A percentile compares a stretch with the other conserved stretches of the same genome.
These are phyloP conservation scores for Oscheius onirici DNA, from an alignment of 2,888 invertebrate species.

Conservation along the genomic window DNA sequence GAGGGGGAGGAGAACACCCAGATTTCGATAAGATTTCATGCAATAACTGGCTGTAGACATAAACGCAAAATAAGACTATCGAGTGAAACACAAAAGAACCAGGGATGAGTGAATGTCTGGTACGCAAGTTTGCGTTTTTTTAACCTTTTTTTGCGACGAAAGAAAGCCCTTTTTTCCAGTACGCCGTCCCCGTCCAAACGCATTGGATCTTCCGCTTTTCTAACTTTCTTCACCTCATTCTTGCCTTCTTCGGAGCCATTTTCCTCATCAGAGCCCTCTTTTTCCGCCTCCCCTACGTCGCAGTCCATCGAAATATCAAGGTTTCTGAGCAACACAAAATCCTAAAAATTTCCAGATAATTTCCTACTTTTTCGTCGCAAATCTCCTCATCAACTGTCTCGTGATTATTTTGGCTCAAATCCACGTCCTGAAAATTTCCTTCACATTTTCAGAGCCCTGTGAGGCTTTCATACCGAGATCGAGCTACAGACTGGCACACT, in stretches of 20 bases:
- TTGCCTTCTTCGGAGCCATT: background rate
- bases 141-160: too few relatives aligned
- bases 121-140: too few relatives aligned
- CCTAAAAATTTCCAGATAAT: conserved; percentile 1
- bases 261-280: conserved; percentile 10
- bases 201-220: background rate
- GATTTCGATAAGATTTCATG: too few relatives aligned
- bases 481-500: conserved; percentile 10
- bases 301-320: conserved; percentile 10
- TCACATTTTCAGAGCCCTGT: background rate
- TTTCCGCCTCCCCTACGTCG: conserved; percentile 2
- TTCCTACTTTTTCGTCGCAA: background rate
- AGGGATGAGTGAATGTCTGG: too few relatives aligned
- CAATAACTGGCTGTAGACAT: too few relatives aligned
- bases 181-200: background rate
- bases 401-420: conserved; percentile 5
- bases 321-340: too few relatives aligned
- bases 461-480: conserved; percentile 3
- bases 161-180: background rate
- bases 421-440: conserved; percentile 1
- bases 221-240: background rate
- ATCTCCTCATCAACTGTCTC: conserved; percentile 5
- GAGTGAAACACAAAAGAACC: too few relatives aligned
- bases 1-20: too few relatives aligned
- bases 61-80: too few relatives aligned